Evolutionary conservation across 2,888 invertebrate species (phyloP), one percentile per base, ranked within the genome.

Genomic region (Cenopis cana): DNA sequence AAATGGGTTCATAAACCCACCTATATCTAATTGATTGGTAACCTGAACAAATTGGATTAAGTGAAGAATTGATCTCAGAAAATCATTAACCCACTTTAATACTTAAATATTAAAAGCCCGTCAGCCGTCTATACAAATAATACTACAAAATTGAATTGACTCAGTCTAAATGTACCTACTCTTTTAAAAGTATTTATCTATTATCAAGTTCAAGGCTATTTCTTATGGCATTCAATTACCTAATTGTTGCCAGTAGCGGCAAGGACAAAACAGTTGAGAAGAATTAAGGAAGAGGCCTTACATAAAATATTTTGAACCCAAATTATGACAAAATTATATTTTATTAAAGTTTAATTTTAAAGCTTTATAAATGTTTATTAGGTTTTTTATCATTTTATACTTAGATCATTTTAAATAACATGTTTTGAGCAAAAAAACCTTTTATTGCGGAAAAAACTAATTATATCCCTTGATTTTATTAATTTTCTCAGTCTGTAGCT

Each of bases 241-340:
- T n/a, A n/a, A 20, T 57, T 36, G 46, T 57, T 57, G 29, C 10
- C 18, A 57, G 46, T 57, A n/a, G n/a, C n/a, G 20, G 49, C 67
- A 67, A 50, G 67, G 67, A 24, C 57, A 67, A 67, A 57, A 18
- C 33, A 67, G 18, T 67, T 66, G 55, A 36, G 56, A 33, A 10
- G 64, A n/a, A n/a, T n/a, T 50, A 36, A 69, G 14, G 52, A 65
- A 59, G 24, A 24, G 24, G 24, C 24, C 24, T 24, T 24, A 24
- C 1, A 3, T 24, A 24, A 24, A 24, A 24, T 24, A 4, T 24
- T 24, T 24, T 24, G 24, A 24, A 24, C 24, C 4, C 24, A 24
- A 4, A 24, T 24, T 24, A 24, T 24, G 24, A 24, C 24, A 24
- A 24, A 24, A 24, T 1, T 24, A 24, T 24, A n/a, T n/a, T n/a